Conservation (phyloP, 2,113 vertebrate genomes). For the Rhabdomys dilectus region DNA sequence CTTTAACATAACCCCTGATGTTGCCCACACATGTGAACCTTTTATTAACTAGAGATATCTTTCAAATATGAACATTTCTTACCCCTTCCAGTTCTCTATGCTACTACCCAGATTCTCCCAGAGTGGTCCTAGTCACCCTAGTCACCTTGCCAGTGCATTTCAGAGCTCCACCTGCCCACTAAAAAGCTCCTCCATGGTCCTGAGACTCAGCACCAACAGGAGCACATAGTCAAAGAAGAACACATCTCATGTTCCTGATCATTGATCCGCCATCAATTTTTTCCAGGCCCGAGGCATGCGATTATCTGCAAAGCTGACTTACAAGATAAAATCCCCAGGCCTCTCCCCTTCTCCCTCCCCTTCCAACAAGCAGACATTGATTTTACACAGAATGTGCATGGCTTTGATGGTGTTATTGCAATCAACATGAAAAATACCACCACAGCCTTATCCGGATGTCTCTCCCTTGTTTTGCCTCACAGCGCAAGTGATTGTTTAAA, state of each 20-base stretch:
- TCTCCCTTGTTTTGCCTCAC: constrained; percentile 84
- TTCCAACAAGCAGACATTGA: constrained; percentile 78
- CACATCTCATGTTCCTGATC: constrained; percentile 67
- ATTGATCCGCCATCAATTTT: constrained; percentile 80
- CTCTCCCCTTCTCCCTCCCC: constrained; percentile 69
- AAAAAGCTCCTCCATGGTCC: background rate
- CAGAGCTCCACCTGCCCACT: constrained; percentile 14
- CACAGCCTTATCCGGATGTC: constrained; percentile 75
- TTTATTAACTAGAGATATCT: background rate
- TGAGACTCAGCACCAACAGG: background rate
- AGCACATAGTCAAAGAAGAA: constrained; percentile 28
- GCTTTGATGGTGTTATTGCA: constrained; percentile 84
- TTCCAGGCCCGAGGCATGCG: constrained; percentile 77
- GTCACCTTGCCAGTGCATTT: background rate
- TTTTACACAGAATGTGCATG: constrained; percentile 84
- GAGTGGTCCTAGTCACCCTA: background rate
- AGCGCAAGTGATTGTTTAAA: constrained; percentile 86
- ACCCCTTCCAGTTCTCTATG: background rate
- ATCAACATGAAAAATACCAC: constrained; percentile 87
- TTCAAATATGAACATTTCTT: background rate
- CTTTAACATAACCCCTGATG: background rate
- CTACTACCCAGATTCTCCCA: background rate
- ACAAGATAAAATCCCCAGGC: constrained; percentile 83
- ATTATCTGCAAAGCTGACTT: constrained; percentile 84
- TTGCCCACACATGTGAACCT: background rate